Evolutionary conservation across 2,797 vertebrate species (phyloP).

Genomic region (Hypotaenidia philippensis): DNA sequence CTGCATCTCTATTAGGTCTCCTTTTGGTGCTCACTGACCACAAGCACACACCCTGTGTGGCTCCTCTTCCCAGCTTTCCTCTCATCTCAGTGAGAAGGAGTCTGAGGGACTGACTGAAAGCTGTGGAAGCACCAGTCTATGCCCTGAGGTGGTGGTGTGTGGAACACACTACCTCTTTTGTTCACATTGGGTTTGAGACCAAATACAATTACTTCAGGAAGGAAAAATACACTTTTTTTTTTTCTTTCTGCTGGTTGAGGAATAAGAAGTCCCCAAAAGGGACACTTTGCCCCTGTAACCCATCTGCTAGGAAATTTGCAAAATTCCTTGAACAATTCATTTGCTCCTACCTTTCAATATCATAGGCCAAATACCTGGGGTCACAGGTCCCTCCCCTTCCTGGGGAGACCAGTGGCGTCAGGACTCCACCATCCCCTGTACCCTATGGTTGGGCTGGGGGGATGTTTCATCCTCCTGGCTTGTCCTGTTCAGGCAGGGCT

Average conservation of each 20-base stretch:
- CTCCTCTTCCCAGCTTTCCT: not conserved
- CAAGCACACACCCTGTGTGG: fast-evolving
- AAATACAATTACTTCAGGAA: not conserved
- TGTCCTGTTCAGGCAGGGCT: not conserved
- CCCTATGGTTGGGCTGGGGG: fast-evolving
- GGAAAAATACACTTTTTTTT: not conserved
- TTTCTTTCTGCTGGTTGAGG: not conserved
- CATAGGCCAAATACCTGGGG: not conserved
- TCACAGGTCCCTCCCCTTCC: not conserved
- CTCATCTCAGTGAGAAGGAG: not conserved
- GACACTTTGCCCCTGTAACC: not conserved
- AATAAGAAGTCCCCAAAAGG: not conserved
- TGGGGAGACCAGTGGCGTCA: not conserved
- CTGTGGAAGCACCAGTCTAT: not conserved
- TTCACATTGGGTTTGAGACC: not conserved
- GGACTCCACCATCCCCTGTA: not conserved
- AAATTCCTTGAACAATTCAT: not conserved
- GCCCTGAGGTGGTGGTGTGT: not conserved
- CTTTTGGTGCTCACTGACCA: not conserved
- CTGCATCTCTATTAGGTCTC: not conserved
- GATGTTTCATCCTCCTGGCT: fast-evolving
- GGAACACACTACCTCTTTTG: not conserved
- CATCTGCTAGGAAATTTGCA: not conserved
- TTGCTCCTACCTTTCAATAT: not conserved
- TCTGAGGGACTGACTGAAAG: not conserved